Conservation (phyloP, 2,797 vertebrate genomes). For the Kryptolebias ocellatus region DNA sequence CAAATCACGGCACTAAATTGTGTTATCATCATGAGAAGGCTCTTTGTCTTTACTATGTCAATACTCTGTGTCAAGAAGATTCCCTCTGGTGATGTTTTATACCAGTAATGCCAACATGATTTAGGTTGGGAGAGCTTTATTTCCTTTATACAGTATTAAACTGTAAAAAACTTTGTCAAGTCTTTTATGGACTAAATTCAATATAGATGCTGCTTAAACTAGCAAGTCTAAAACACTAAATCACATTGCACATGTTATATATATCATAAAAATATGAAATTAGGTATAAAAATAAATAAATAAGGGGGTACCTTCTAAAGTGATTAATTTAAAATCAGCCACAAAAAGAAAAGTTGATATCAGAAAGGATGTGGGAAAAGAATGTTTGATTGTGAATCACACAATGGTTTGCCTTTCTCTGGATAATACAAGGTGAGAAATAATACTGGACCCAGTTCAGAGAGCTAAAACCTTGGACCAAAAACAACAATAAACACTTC, state of each 20-base stretch:
- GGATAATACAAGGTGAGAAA: conserved; percentile 37
- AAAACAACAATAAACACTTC: conserved; percentile 46
- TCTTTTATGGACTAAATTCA: neutral
- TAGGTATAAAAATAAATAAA: neutral
- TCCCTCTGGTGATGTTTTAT: neutral
- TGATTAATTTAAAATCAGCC: neutral
- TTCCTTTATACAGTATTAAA: neutral
- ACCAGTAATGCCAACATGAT: neutral
- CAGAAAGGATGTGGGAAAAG: conserved; percentile 49
- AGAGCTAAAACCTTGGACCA: conserved; percentile 65
- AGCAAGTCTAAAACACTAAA: neutral
- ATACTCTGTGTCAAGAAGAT: conserved; percentile 11
- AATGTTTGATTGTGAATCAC: conserved; percentile 52
- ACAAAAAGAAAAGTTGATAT: conserved; percentile 24
- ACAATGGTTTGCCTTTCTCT: conserved; percentile 59
- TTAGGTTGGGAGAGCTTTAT: neutral
- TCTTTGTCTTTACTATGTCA: conserved; percentile 34
- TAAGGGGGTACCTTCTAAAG: neutral
- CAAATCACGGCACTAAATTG: conserved; percentile 22
- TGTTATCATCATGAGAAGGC: conserved; percentile 42
- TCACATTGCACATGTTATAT: too few species aligned
- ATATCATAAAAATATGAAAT: neutral
- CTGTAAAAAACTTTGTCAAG: neutral
- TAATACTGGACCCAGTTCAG: conserved; percentile 62
- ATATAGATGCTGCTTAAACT: neutral